Evolutionary conservation across 2,113 vertebrate genomes (phyloP).

Genomic region (Paradisaea rubra): DNA sequence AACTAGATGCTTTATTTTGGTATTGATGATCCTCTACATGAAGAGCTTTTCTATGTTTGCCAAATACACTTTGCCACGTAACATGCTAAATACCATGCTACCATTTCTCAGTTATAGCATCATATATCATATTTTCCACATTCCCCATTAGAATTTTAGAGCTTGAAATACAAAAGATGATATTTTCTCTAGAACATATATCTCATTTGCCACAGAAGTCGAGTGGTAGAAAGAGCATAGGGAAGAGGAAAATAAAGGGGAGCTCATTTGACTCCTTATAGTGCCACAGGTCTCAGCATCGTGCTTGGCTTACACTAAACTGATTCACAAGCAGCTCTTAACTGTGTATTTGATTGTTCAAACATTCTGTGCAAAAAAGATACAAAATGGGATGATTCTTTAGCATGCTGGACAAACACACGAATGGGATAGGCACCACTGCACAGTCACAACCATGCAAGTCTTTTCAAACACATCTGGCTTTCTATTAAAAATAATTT

Average conservation of each 20-base stretch:
- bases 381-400: not conserved
- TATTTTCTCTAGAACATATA: not conserved
- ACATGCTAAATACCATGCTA: not conserved
- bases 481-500: not conserved
- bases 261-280: not conserved
- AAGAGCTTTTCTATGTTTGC: not conserved
- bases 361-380: not conserved
- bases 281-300: not conserved
- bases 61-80: not conserved
- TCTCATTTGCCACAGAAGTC: not conserved
- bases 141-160: not conserved
- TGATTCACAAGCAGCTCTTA: not conserved
- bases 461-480: not conserved
- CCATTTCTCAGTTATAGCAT: not conserved
- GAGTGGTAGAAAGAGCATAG: not conserved
- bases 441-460: not conserved
- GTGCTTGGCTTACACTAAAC: not conserved
- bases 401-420: not conserved
- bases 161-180: not conserved
- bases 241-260: not conserved
- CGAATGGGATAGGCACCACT: not conserved
- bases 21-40: not conserved
- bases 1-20: not conserved
- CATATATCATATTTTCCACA: accelerated
- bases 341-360: not conserved